Evolutionary conservation across 2,113 vertebrate species (phyloP).

Genomic region (Pithys albifrons): DNA sequence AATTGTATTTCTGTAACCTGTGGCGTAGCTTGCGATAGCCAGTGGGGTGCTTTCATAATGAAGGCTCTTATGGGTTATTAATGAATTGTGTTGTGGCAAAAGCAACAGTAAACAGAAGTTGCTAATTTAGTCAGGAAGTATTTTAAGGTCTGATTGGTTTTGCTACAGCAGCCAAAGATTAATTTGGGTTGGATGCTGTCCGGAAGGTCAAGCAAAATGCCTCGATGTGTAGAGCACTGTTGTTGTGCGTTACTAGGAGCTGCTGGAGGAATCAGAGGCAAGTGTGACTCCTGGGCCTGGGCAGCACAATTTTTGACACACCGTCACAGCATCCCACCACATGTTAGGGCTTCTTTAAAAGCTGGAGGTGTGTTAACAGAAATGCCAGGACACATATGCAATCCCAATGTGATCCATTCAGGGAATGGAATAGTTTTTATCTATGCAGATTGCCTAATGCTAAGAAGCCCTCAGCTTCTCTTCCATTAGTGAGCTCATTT

Average conservation of each 20-base stretch:
- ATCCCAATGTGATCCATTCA: not conserved
- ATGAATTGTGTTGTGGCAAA: not conserved
- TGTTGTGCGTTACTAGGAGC: not conserved
- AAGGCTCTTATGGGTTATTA: not conserved
- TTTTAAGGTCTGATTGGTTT: not conserved
- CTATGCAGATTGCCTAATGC: not conserved
- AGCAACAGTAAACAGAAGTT: not conserved
- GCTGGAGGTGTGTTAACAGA: not conserved
- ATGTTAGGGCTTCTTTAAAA: not conserved
- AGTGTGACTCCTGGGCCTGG: not conserved
- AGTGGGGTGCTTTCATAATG: not conserved
- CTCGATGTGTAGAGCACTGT: not conserved
- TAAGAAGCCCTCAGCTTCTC: not conserved
- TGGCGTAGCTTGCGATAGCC: not conserved
- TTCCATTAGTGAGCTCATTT: not conserved
- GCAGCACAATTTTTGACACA: not conserved
- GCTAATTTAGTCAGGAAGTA: not conserved
- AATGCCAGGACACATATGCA: not conserved
- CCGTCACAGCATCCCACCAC: not conserved
- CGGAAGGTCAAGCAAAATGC: not conserved
- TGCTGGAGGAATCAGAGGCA: not conserved
- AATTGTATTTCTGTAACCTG: not conserved
- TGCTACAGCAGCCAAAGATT: not conserved
- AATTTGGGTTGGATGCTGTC: not conserved
- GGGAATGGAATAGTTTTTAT: not conserved